phyloP scores from a whole-genome alignment of 2,113 vertebrate genomes.

The Ia io region DNA sequence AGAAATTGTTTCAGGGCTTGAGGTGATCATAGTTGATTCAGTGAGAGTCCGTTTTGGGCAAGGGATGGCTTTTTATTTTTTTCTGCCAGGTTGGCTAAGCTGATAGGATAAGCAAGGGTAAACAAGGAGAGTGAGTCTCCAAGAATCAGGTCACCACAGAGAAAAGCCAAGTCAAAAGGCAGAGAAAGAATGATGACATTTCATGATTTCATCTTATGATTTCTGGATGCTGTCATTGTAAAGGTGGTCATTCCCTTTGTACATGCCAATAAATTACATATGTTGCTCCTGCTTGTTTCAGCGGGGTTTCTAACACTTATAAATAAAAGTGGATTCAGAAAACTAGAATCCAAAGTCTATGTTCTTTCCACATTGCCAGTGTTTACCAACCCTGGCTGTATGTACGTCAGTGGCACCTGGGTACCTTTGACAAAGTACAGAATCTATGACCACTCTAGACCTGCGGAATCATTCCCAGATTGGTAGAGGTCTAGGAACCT shows the following conservation, averaged over 20 bases:
- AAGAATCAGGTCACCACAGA: background rate
- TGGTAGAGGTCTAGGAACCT: background rate
- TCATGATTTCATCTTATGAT: background rate
- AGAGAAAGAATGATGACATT: background rate
- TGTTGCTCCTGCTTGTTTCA: background rate
- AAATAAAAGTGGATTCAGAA: background rate
- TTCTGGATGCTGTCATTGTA: background rate
- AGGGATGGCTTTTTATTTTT: background rate
- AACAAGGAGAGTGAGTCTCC: background rate
- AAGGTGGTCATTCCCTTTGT: background rate
- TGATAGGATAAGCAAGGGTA: background rate
- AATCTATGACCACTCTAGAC: background rate
- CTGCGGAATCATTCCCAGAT: background rate
- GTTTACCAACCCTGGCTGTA: background rate
- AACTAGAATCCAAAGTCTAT: background rate
- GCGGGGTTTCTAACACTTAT: background rate
- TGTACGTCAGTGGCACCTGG: background rate
- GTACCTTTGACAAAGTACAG: background rate
- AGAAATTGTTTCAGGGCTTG: background rate
- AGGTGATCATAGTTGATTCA: background rate
- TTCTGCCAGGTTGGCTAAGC: background rate
- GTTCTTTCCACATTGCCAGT: background rate
- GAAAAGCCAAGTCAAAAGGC: background rate
- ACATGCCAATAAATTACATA: background rate
- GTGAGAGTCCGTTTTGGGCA: background rate